A percentile compares a stretch with the other conserved stretches of the same genome.
Conservation (phyloP, 2,888 invertebrate species). For the Meiosimyza decipiens region DNA sequence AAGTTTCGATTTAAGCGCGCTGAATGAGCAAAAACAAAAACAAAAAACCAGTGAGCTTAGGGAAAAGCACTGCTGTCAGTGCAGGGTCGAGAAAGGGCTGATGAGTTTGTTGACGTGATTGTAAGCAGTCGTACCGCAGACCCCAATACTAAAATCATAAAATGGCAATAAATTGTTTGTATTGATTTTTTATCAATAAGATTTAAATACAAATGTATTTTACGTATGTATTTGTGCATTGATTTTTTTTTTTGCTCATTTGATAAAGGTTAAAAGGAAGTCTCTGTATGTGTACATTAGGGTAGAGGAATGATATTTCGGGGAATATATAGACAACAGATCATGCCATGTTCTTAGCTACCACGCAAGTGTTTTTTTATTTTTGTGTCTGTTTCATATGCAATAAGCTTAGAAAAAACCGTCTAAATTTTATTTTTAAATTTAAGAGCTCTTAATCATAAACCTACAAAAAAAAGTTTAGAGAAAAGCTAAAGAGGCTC, state of each 20-base stretch:
- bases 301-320: too few relatives aligned
- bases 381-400: too few relatives aligned
- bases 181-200: constrained; percentile 19
- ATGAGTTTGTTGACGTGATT: neutral
- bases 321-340: too few relatives aligned
- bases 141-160: neutral
- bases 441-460: too few relatives aligned
- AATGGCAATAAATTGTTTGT: constrained; percentile 12
- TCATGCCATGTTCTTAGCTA: too few relatives aligned
- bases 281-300: too few relatives aligned
- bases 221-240: neutral
- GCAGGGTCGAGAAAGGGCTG: neutral
- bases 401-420: too few relatives aligned
- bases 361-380: too few relatives aligned
- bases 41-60: neutral
- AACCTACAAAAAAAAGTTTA: too few relatives aligned
- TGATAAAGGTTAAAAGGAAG: neutral
- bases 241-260: neutral
- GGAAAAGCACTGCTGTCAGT: neutral
- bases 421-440: too few relatives aligned
- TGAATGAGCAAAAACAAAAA: neutral
- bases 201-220: neutral
- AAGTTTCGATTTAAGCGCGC: neutral
- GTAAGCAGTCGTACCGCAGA: too few relatives aligned
- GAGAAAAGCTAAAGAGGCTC: too few relatives aligned